phyloP scores from a whole-genome alignment of 2,888 invertebrate genomes.

The Digitonthophagus gazella region DNA sequence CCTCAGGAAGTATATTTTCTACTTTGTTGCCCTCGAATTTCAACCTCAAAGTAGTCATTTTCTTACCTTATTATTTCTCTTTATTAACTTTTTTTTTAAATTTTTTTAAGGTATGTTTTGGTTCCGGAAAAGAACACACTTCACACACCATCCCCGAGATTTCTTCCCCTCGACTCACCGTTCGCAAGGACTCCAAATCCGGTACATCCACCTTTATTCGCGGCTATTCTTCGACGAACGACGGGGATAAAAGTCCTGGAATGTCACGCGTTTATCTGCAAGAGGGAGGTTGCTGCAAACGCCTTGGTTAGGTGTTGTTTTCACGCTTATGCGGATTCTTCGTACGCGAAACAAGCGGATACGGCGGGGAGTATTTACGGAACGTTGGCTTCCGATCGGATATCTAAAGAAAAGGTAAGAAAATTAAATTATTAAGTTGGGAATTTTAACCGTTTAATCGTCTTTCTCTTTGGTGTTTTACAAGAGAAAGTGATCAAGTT shows the following conservation, averaged over 20 bases:
- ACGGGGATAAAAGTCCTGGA: slow-evolving; percentile 97
- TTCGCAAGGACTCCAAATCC: slow-evolving; percentile 91
- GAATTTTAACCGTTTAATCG: too few relatives aligned
- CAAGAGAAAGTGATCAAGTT: background rate
- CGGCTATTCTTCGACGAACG: slow-evolving; percentile 92
- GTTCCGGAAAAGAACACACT: slow-evolving; percentile 52
- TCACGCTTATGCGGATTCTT: slow-evolving; percentile 95
- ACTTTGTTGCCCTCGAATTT: background rate
- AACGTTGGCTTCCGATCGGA: slow-evolving; percentile 46
- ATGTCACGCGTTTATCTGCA: slow-evolving; percentile 98
- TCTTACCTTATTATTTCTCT: background rate
- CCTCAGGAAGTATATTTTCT: background rate
- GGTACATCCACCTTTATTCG: slow-evolving; percentile 94
- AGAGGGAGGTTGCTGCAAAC: slow-evolving; percentile 94
- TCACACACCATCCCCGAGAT: slow-evolving; percentile 73
- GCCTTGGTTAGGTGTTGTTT: slow-evolving; percentile 96
- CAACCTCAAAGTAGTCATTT: too few relatives aligned
- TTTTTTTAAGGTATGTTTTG: slow-evolving; percentile 49
- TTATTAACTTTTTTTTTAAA: background rate
- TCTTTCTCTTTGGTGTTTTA: background rate
- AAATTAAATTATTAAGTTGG: background rate
- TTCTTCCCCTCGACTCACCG: slow-evolving; percentile 93
- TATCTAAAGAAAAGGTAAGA: slow-evolving; percentile 48
- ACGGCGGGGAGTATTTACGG: slow-evolving; percentile 54
- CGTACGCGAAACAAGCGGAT: slow-evolving; percentile 82